Evolutionary conservation across 2,888 invertebrate species (phyloP).

Genomic region (Macrophya alboannulata): DNA sequence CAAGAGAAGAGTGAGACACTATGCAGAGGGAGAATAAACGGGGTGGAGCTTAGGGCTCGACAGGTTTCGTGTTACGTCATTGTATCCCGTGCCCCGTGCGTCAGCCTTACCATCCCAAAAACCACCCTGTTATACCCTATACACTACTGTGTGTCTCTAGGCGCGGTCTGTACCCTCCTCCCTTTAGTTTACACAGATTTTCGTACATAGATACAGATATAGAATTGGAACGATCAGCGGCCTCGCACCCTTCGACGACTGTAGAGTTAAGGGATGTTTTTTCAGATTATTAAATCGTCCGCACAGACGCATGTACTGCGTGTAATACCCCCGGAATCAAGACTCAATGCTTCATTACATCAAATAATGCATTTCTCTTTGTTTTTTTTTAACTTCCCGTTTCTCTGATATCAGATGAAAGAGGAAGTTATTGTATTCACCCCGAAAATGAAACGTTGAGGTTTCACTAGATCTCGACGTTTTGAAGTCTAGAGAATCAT

Average conservation of each 20-base stretch:
- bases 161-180: conserved; percentile 5
- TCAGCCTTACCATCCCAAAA: conserved; percentile 35
- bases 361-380: not conserved
- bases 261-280: conserved; percentile 26
- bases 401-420: no score
- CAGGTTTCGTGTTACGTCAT: conserved; percentile 74
- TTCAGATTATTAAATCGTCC: conserved; percentile 30
- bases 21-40: conserved; percentile 36
- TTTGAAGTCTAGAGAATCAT: no score
- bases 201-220: conserved; percentile 55
- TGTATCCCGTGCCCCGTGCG: conserved; percentile 66
- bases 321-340: not conserved
- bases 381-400: no score
- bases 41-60: conserved; percentile 67
- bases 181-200: conserved; percentile 60
- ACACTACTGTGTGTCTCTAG: conserved; percentile 46
- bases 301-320: not conserved
- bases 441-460: no score
- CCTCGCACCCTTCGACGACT: not conserved
- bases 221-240: conserved; percentile 6
- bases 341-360: not conserved
- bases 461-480: no score
- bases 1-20: conserved; percentile 58
- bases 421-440: no score
- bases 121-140: conserved; percentile 67